These are phyloP conservation scores for Andrena flavipes DNA, from an alignment of 2,888 invertebrate species.

Conservation along the genomic window DNA sequence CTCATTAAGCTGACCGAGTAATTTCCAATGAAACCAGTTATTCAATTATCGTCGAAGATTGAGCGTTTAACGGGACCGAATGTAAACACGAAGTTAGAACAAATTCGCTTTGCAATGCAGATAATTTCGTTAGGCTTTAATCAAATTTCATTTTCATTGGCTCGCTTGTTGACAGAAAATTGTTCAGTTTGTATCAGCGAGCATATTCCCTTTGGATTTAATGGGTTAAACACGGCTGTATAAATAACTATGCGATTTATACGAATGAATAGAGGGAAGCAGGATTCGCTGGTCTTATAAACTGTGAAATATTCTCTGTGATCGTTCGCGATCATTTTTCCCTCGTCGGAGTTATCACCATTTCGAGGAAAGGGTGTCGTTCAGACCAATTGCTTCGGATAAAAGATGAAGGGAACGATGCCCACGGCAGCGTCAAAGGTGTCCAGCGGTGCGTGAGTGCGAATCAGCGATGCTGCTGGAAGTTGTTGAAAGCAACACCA, in stretches of 20 bases:
- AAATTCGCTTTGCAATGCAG: background rate
- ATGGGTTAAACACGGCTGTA: background rate
- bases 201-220: background rate
- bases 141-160: background rate
- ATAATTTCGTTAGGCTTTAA: background rate
- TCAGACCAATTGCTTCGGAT: background rate
- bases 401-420: background rate
- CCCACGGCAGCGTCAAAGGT: conserved; percentile 3
- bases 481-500: conserved; percentile 20
- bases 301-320: no score
- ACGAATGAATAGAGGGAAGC: background rate
- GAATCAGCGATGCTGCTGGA: background rate
- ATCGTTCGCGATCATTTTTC: no score
- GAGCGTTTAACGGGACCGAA: background rate
- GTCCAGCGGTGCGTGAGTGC: conserved; percentile 10
- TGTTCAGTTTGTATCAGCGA: background rate
- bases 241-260: background rate
- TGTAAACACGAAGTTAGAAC: conserved; percentile 1
- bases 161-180: background rate
- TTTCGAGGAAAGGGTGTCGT: background rate
- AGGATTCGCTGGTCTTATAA: no score
- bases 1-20: conserved; percentile 28
- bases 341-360: no score
- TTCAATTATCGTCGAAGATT: conserved; percentile 26
- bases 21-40: conserved; percentile 17